These are phyloP conservation scores for Cremastinae sp. DNA, from an alignment of 2,888 invertebrate species.

Conservation along the genomic window DNA sequence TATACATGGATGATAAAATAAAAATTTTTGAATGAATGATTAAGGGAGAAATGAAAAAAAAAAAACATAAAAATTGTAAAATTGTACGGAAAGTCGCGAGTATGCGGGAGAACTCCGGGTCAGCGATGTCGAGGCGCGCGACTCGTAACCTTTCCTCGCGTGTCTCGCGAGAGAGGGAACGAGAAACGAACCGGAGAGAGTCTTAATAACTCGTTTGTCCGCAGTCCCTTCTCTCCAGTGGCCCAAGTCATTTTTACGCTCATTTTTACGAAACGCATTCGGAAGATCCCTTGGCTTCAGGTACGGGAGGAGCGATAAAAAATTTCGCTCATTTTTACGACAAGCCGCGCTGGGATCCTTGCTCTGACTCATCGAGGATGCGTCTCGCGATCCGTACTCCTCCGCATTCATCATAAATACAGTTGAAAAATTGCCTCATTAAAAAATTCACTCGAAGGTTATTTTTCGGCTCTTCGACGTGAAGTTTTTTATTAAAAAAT, in stretches of 20 bases:
- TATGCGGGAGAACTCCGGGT: slow-evolving; percentile 41
- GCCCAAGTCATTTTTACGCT: background rate
- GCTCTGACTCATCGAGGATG: slow-evolving; percentile 53
- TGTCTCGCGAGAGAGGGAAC: no score
- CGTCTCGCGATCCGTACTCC: slow-evolving; percentile 27
- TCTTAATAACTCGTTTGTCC: background rate
- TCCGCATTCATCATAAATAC: slow-evolving; percentile 30
- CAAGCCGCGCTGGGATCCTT: slow-evolving; percentile 27
- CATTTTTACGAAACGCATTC: background rate
- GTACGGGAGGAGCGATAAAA: slow-evolving; percentile 27
- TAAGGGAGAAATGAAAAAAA: no score
- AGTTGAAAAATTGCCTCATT: background rate
- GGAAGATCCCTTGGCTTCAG: slow-evolving; percentile 10
- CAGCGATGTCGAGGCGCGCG: slow-evolving; percentile 45
- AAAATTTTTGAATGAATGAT: no score
- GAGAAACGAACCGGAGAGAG: slow-evolving; percentile 22
- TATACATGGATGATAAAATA: no score
- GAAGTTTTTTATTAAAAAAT: no score
- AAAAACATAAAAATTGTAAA: no score
- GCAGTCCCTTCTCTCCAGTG: background rate
- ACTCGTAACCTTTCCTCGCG: slow-evolving; percentile 38
- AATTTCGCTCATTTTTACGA: slow-evolving; percentile 50
- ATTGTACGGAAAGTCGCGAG: background rate
- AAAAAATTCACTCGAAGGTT: no score
- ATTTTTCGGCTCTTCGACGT: no score